Evolutionary conservation across 2,113 vertebrate genomes (phyloP).

Genomic region (Campylorhamphus procurvoides): DNA sequence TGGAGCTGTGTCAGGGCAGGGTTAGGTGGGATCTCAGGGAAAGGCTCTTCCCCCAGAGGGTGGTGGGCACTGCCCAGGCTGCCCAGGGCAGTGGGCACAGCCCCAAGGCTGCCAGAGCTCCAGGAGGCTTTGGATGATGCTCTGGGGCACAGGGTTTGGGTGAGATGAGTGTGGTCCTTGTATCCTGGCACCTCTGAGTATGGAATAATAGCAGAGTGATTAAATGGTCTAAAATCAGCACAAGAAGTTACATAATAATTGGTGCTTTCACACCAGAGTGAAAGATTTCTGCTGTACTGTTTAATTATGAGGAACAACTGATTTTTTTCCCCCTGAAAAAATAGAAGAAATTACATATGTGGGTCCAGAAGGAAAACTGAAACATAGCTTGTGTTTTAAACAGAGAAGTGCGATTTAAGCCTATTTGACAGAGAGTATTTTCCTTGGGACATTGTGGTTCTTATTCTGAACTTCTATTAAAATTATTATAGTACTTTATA

Average conservation of each 20-base stretch:
- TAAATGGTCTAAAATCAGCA: neutral
- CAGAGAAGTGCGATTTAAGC: neutral
- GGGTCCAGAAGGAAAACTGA: neutral
- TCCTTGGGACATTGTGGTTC: neutral
- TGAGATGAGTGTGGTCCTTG: neutral
- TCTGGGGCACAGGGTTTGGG: neutral
- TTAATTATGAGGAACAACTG: conserved; percentile 16
- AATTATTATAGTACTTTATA: neutral
- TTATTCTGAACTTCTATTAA: neutral
- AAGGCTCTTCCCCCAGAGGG: neutral
- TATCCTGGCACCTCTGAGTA: neutral
- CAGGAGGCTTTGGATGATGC: neutral
- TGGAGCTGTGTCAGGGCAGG: neutral
- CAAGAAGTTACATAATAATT: conserved; percentile 13
- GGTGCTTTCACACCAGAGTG: neutral
- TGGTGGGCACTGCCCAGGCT: neutral
- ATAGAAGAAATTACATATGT: neutral
- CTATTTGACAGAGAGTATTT: neutral
- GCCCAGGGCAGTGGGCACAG: neutral
- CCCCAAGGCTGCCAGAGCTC: neutral
- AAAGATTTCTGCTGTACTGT: neutral
- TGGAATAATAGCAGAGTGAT: neutral
- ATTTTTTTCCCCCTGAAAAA: neutral
- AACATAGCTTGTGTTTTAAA: neutral
- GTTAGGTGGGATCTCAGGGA: neutral